Evolutionary conservation across 2,113 vertebrate species (phyloP).

Genomic region (Sander lucioperca): DNA sequence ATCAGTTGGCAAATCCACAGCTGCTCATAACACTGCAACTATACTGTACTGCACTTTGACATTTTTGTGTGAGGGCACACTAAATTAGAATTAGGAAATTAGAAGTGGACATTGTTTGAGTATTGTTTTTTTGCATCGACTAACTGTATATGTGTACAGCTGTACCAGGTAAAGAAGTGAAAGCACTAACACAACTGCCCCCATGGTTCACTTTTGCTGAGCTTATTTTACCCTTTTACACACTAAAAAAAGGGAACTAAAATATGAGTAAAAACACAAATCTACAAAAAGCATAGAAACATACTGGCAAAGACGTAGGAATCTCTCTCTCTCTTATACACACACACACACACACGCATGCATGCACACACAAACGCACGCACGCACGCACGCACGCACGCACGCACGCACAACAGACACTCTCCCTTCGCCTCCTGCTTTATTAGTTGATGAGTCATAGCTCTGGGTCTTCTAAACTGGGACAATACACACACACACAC

Average conservation of each 20-base stretch:
- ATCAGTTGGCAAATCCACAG: slow-evolving; percentile 7
- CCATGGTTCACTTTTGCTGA: slow-evolving; percentile 13
- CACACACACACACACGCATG: background rate
- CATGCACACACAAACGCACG: background rate
- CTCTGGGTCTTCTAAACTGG: slow-evolving; percentile 64
- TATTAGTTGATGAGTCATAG: slow-evolving; percentile 72
- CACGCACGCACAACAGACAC: background rate
- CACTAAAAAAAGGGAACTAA: background rate
- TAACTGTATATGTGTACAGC: background rate
- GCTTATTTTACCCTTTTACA: background rate
- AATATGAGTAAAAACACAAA: background rate
- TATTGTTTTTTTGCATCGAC: slow-evolving; percentile 18
- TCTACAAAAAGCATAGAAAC: background rate
- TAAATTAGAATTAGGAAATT: slow-evolving; percentile 18
- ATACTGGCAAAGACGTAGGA: background rate
- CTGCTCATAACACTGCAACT: background rate
- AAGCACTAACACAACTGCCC: slow-evolving; percentile 4
- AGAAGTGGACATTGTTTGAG: background rate
- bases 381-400: background rate
- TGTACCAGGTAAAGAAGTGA: slow-evolving; percentile 18
- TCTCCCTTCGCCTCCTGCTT: slow-evolving; percentile 18
- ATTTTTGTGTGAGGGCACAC: slow-evolving; percentile 17
- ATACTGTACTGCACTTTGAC: slow-evolving; percentile 26
- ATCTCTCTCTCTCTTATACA: background rate
- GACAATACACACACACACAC: slow-evolving; percentile 41